Evolutionary conservation across 2,113 vertebrate species (phyloP).

Genomic region (Abramis brama): DNA sequence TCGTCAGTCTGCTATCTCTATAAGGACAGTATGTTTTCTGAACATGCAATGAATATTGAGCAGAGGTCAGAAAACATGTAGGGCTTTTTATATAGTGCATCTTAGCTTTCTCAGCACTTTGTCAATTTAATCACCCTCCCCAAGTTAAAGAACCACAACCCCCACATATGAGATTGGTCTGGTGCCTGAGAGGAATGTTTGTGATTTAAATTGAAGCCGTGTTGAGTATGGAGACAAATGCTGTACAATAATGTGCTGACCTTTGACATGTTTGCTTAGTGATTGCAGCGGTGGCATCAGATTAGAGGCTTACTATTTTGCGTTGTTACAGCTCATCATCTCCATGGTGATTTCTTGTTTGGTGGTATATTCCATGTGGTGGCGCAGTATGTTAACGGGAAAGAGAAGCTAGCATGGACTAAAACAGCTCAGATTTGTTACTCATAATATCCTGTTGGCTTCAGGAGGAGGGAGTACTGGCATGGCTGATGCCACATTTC

Average conservation of each 20-base stretch:
- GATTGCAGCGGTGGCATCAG: no score
- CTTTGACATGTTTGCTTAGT: constrained; percentile 17
- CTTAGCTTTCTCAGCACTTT: constrained; percentile 44
- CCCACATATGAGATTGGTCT: neutral
- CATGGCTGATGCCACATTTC: constrained; percentile 54
- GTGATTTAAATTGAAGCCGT: neutral
- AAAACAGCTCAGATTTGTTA: neutral
- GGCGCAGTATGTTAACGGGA: neutral
- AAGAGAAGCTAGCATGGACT: neutral
- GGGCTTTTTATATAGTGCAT: neutral
- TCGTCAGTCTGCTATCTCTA: neutral
- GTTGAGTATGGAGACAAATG: neutral
- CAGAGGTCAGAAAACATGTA: neutral
- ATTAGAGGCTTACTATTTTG: neutral
- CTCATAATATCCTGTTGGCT: constrained; percentile 4
- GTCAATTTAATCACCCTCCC: constrained; percentile 46
- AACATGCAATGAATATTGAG: neutral
- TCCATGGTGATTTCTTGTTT: constrained; percentile 35
- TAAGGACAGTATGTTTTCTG: constrained; percentile 33
- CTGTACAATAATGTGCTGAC: neutral
- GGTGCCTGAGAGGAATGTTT: neutral
- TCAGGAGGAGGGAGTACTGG: neutral
- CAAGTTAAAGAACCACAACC: neutral
- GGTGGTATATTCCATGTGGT: neutral
- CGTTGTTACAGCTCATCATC: neutral